Base-by-base conservation (phyloP, 2,888 invertebrate genomes). In the Metalampra italica region DNA sequence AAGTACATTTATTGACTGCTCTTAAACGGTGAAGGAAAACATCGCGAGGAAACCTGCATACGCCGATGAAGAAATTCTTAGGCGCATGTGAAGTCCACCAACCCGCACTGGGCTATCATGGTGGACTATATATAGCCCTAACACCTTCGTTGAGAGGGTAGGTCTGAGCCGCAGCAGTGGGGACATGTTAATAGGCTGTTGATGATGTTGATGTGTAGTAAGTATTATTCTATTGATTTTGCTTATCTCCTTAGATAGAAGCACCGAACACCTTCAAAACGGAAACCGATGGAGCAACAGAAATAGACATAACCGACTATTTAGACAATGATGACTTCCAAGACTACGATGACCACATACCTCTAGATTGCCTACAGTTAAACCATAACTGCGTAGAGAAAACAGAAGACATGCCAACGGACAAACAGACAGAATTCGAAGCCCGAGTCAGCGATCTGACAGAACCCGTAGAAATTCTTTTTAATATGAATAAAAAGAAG, bases 341-440 rank as follows among this genome's bases (percentile, higher is more conserved):
- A 29, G 75, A 76, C 36, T 64, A 67, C 1, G 61, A 70, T 50
- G 78, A 78, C 29, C 71, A 71, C 51, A 57, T 71, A 2, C 70
- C 68, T 0, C 53, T 73, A 37, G 64, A 71, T 57, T 14, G 54
- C 49, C 45, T 54, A 56, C 30, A 51, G 29, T 29, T 38, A 7
- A 3, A 9, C 47, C 34, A 39, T 48, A 22, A 50, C 32, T 22
- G 29, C 11, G 9, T 29, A 14, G n/a, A 36, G n/a, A 29, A 29
- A 39, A 45, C 34, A 55, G 44, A 51, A 48, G 3, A 34, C 48
- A 29, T 15, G 43, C 41, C 22, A 29, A 43, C n/a, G 36, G 36
- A 30, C 14, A 15, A 42, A 2, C 41, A 34, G n/a, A 36, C n/a
- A 36, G 46, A 47, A 32, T 38, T 45, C 34, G 36, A 46, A n/a